Evolutionary conservation across 2,113 vertebrate genomes (phyloP), one percentile per base, ranked within the genome.

Genomic region (Albula glossodonta): DNA sequence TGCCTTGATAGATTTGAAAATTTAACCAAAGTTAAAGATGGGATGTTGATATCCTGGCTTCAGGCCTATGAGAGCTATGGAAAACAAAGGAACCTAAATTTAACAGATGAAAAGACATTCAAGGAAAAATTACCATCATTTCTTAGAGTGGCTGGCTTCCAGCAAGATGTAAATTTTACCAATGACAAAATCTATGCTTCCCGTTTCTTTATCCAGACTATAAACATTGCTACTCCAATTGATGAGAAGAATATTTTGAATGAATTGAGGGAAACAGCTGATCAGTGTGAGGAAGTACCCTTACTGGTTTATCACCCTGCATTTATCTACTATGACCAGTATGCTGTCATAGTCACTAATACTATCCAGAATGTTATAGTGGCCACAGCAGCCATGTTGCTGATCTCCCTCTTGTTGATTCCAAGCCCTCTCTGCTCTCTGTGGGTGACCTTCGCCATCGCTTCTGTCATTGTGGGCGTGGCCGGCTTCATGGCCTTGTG

Each of bases 1-100:
- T 95, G 94, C 88, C 91, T 95, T 83, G 50, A n/a, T 48, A n/a
- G 82, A 25, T 95, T 97, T 88, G 91, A 96, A 92, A 88, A 83
- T 10, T 90, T 86, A 86, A 0, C 13, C 96, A 41, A 41, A 41
- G 31, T 41, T 41, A 41, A 41, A 41, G 31, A 41, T 41, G 31
- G 31, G 31, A 41, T 41, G 31, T 41, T 41, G 31, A 41, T 41
- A 41, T 41, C 31, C 31, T 41, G 31, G 31, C 31, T 41, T 88
- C 80, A 51, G 0, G 85, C 85, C 22, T 97, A 95, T 85, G 87
- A 91, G 25, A 2, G 49, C 4, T 86, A 91, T 74, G 87, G 93
- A 87, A 87, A 92, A 79, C 80, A 0, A 0, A 81, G 0, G 31
- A 41, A 79, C 3, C 52, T 93, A 77, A 74, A 93, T 83, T 87